Evolutionary conservation across 64 coral and sea anemone genomes (phyloP).

Genomic region (Actinia tenebrosa): DNA sequence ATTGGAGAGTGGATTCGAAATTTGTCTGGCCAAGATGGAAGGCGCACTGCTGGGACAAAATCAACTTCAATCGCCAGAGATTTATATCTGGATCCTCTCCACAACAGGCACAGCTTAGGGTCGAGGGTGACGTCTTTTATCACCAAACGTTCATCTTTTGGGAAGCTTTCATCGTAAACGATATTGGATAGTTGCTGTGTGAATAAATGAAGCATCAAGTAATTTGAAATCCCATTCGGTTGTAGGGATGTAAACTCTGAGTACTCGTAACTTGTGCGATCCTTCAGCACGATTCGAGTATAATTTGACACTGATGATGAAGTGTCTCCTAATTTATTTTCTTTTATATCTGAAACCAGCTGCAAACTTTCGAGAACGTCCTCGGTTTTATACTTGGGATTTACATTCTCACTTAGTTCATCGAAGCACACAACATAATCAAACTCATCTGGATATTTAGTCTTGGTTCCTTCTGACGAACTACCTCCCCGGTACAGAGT

Average conservation of each 20-base stretch:
- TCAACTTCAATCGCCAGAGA: slow-evolving; percentile 22
- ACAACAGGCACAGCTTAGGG: slow-evolving; percentile 27
- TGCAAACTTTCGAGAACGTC: background rate
- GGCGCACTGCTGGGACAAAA: slow-evolving; percentile 51
- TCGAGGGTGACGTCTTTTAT: slow-evolving; percentile 40
- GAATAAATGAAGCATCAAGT: slow-evolving; percentile 22
- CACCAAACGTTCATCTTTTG: slow-evolving; percentile 26
- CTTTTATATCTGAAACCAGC: background rate
- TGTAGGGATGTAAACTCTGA: slow-evolving; percentile 8
- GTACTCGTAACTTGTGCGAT: slow-evolving; percentile 23
- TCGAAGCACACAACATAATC: slow-evolving; percentile 45
- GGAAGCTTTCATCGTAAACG: slow-evolving; percentile 23
- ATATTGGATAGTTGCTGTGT: slow-evolving; percentile 21
- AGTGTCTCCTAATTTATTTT: slow-evolving; percentile 20
- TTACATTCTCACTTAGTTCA: slow-evolving; percentile 41
- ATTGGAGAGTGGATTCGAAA: slow-evolving; percentile 22
- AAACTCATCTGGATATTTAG: slow-evolving; percentile 54
- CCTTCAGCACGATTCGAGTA: slow-evolving; percentile 35
- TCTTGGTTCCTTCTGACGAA: slow-evolving; percentile 50
- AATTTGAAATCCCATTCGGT: background rate
- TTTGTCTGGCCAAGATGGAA: slow-evolving; percentile 40
- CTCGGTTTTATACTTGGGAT: slow-evolving; percentile 30
- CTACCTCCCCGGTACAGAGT: slow-evolving; percentile 36
- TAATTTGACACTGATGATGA: slow-evolving; percentile 28
- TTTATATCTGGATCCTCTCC: slow-evolving; percentile 45